Evolutionary conservation across 2,888 invertebrate species (phyloP).

Genomic region (Corythucha ciliata): DNA sequence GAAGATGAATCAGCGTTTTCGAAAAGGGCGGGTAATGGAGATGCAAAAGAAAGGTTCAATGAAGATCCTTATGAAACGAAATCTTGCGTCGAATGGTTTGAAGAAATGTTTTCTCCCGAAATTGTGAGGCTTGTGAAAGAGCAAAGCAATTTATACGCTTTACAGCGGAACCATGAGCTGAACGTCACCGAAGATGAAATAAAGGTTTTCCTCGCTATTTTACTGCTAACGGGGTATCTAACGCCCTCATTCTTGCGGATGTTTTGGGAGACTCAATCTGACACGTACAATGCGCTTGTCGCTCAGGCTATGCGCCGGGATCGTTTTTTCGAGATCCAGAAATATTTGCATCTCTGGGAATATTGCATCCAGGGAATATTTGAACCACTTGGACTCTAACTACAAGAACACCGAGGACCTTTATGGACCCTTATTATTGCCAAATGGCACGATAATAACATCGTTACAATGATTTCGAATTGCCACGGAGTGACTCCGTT

Average conservation of each 20-base stretch:
- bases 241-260: constrained; percentile 20
- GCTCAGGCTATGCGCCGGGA: constrained; percentile 14
- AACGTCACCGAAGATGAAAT: constrained; percentile 14
- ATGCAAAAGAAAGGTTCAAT: constrained; percentile 17
- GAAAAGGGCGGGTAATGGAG: constrained; percentile 14
- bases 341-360: constrained; percentile 19
- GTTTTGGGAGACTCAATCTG: constrained; percentile 20
- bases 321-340: constrained; percentile 20
- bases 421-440: constrained; percentile 2
- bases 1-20: constrained; percentile 17
- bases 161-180: constrained; percentile 8
- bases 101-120: constrained; percentile 15
- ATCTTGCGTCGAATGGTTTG: constrained; percentile 22
- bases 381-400: constrained; percentile 15
- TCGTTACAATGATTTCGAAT: constrained; percentile 11
- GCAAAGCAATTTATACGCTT: constrained; percentile 17
- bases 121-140: constrained; percentile 7
- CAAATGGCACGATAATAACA: constrained; percentile 16
- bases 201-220: constrained; percentile 18
- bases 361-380: constrained; percentile 13
- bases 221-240: constrained; percentile 19
- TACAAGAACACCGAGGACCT: constrained; percentile 3
- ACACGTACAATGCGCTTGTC: constrained; percentile 16
- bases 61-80: constrained; percentile 17
- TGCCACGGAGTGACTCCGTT: constrained; percentile 11